Evolutionary conservation across 2,113 vertebrate genomes (phyloP), one percentile per base, ranked within the genome.

Genomic region (Buteo buteo): DNA sequence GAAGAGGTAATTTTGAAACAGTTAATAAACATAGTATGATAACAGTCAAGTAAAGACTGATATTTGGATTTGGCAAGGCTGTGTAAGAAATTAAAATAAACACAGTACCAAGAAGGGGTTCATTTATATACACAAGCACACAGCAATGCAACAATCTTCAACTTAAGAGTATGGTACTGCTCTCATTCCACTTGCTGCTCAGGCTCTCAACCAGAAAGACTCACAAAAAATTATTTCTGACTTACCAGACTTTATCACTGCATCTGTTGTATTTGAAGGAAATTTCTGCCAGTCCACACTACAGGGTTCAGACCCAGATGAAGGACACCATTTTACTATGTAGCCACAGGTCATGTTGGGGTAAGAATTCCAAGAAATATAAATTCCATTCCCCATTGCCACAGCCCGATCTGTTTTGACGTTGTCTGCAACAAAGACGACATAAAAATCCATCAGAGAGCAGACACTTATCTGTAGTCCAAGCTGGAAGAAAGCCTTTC

Each of bases 301-400:
- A 93, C 98, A 98, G 11, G 95, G 95, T 55, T 97, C 88, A 57
- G 96, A 84, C 19, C 25, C 94, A 59, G 94, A 96, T 3, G 98
- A 96, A 79, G 94, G 95, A 85, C 97, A 98, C 98, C 98, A 98
- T 54, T 98, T 98, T 64, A 98, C 90, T 19, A 97, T 74, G 10
- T 98, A 98, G 84, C 98, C 98, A 42, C 98, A 98, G 31, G 98
- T 98, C 92, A 98, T 70, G 15, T 98, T 98, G 59, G 97, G 88
- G 67, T 98, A 86, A 11, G 86, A 86, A 80, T 77, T 94, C 98
- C 98, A 98, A 66, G 96, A 93, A 89, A 98, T 90, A 84, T 97
- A 95, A 94, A 98, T 95, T 54, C 96, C 97, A 57, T 96, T 97
- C 42, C 95, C 97, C 82, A 79, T 94, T 31, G 98, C 98, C 59